phyloP scores from a whole-genome alignment of 2,888 invertebrate species.

The Rhorus exstirpatorius region DNA sequence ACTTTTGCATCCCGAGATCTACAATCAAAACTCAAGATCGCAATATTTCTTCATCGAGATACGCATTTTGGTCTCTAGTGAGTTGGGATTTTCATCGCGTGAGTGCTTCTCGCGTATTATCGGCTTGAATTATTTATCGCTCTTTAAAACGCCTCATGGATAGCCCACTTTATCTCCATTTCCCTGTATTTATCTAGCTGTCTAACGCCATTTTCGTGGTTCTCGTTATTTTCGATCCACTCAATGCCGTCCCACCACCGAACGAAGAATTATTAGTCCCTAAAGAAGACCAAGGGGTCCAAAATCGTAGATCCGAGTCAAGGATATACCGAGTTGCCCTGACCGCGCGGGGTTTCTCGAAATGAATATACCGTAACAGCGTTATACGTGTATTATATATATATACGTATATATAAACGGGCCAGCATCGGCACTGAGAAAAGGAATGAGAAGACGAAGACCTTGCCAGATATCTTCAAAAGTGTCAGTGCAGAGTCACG shows the following conservation, averaged over 20 bases:
- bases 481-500: too few species aligned
- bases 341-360: conserved; percentile 14
- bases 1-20: too few species aligned
- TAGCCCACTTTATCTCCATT: conserved; percentile 26
- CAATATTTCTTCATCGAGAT: neutral
- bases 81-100: conserved; percentile 33
- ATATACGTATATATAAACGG: neutral
- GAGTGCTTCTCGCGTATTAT: conserved; percentile 10
- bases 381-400: neutral
- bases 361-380: neutral
- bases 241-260: conserved; percentile 39
- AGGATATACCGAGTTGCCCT: conserved; percentile 4
- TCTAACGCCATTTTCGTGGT: conserved; percentile 12
- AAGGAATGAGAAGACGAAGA: neutral
- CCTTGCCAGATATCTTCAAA: conserved; percentile 18
- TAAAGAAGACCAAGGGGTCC: conserved; percentile 28
- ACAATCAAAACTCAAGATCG: neutral
- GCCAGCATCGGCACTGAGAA: neutral
- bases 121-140: conserved; percentile 16
- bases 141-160: conserved; percentile 10
- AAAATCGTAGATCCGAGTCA: conserved; percentile 35
- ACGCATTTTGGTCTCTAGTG: neutral
- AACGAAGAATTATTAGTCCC: conserved; percentile 60
- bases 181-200: conserved; percentile 27
- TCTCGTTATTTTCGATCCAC: conserved; percentile 30